Conservation (phyloP, 2,113 vertebrate species). For the Gavia stellata region DNA sequence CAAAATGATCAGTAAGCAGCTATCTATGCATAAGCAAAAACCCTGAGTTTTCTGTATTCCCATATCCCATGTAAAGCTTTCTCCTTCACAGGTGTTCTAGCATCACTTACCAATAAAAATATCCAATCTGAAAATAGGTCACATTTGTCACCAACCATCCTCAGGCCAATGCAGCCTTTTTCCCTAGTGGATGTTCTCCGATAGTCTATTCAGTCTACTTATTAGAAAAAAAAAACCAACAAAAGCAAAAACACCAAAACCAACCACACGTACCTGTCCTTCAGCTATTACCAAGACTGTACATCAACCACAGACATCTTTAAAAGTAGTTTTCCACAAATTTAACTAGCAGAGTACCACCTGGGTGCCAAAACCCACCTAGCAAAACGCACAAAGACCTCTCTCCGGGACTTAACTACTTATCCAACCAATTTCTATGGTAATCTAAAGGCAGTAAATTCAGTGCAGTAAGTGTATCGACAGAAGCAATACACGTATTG, state of each 20-base stretch:
- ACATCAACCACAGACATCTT: neutral
- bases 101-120: neutral
- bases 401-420: neutral
- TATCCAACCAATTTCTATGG: neutral
- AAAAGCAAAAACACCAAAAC: neutral
- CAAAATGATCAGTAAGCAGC: neutral
- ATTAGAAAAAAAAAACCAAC: neutral
- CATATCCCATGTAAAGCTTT: neutral
- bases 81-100: neutral
- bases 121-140: neutral
- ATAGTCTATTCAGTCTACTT: neutral
- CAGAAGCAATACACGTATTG: neutral
- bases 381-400: neutral
- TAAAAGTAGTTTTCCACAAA: neutral
- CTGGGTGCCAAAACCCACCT: neutral
- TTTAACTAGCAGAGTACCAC: neutral
- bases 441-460: neutral
- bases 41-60: neutral
- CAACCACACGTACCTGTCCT: neutral
- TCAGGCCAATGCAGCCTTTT: neutral
- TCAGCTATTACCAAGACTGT: neutral
- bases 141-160: neutral
- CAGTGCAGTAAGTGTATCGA: neutral
- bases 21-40: constrained; percentile 14
- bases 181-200: neutral